Evolutionary conservation across 1,140 invertebrate species (phyloP).

Genomic region (Scaptodrosophila lebanonensis): DNA sequence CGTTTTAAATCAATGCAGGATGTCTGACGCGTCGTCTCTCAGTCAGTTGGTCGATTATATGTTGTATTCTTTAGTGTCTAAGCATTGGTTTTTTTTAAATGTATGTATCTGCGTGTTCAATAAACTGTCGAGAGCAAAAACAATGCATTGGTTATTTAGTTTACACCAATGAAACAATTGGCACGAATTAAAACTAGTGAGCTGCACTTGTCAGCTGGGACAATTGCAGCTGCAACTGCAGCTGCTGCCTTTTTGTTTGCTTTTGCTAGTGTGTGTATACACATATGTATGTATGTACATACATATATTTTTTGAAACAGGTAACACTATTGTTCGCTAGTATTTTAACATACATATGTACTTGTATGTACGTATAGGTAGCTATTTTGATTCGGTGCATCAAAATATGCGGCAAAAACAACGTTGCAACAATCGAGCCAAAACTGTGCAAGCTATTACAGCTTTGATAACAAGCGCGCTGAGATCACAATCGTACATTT

Average conservation of each 20-base stretch:
- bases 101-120: constrained; percentile 40
- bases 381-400: too few relatives aligned
- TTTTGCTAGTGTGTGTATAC: not conserved
- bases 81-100: constrained; percentile 31
- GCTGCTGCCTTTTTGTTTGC: constrained; percentile 8
- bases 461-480: too few relatives aligned
- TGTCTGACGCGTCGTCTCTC: constrained; percentile 14
- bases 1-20: not conserved
- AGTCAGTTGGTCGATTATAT: constrained; percentile 10
- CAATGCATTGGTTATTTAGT: constrained; percentile 5
- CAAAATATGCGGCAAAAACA: too few relatives aligned
- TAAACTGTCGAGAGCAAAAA: constrained; percentile 24
- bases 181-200: constrained; percentile 4
- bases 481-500: too few relatives aligned
- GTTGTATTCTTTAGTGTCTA: constrained; percentile 1
- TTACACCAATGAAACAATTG: constrained; percentile 17
- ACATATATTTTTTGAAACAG: too few relatives aligned
- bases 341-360: too few relatives aligned
- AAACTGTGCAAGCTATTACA: too few relatives aligned
- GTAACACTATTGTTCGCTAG: too few relatives aligned
- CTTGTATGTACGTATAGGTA: too few relatives aligned
- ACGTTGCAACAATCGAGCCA: too few relatives aligned
- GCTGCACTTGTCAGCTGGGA: constrained; percentile 48
- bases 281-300: constrained; percentile 3
- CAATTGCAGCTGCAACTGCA: constrained; percentile 5